Base-by-base conservation (phyloP, 2,797 vertebrate genomes). In the Ambastaia sidthimunki region DNA sequence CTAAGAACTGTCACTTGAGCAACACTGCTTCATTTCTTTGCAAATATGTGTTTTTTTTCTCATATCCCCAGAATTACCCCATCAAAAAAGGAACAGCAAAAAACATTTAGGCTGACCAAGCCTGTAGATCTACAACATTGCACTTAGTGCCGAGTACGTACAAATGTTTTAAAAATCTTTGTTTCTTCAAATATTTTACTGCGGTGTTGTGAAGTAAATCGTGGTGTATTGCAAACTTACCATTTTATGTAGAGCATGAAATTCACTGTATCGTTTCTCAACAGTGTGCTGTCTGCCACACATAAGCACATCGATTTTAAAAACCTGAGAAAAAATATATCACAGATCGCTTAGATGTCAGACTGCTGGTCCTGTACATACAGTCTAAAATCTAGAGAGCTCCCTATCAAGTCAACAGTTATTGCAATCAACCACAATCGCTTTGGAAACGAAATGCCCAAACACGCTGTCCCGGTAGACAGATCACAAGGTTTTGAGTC, bases 261-360 rank as follows among this genome's bases (percentile, higher is more conserved):
- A 99, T 90, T 99, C 97, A 78, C 98, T 99, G 91, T 99, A 99
- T 75, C 98, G 95, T 88, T 99, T 99, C 92, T 99, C 97, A 55
- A 99, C 94, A 75, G 94, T 92, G 86, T 99, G 97, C 69, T 96
- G 97, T 87, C 98, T 93, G 87, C 97, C 97, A 62, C 90, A 98
- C 94, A 96, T 95, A 85, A 99, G 87, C 79, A 99, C 96, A 59
- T 98, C 97, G 85, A 99, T 96, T 91, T 95, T 97, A 91, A 99
- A 99, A 41, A 99, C 96, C 98, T 99, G 89, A 80, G 88, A 75
- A 77, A 71, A 16, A 50, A 6, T 13, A 28, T 21, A 60, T 60
- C 23, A 15, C 57, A 28, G 21, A n/a, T 23, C 4, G 7, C 23
- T 60, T 18, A 18, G 3, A 16, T 23, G 13, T 23, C 48, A 31